Evolutionary conservation across 2,113 vertebrate genomes (phyloP).

Genomic region (Microtus pennsylvanicus): DNA sequence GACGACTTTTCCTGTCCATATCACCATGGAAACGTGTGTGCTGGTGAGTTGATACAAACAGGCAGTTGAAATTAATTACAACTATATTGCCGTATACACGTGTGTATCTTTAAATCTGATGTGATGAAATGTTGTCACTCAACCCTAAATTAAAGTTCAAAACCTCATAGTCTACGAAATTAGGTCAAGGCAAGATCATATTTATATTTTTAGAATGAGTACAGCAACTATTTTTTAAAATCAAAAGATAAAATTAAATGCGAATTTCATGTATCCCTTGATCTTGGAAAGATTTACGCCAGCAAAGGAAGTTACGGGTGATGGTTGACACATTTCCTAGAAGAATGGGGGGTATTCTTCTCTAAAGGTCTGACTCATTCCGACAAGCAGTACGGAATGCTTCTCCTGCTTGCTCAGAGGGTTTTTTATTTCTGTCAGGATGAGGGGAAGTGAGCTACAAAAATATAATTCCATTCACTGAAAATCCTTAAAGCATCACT

Average conservation of each 20-base stretch:
- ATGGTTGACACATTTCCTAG: constrained; percentile 33
- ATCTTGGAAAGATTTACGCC: constrained; percentile 36
- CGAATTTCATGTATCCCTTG: background rate
- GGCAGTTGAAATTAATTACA: constrained; percentile 2
- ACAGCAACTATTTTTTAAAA: constrained; percentile 6
- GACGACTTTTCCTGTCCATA: constrained; percentile 98
- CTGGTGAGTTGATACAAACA: constrained; percentile 88
- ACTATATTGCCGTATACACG: background rate
- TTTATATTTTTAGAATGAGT: constrained; percentile 11
- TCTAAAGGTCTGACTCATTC: constrained; percentile 52
- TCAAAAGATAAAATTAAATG: constrained; percentile 42
- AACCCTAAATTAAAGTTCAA: constrained; percentile 31
- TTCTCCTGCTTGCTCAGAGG: constrained; percentile 13
- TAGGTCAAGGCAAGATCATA: background rate
- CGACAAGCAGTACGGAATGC: background rate
- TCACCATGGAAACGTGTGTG: constrained; percentile 91
- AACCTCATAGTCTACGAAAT: constrained; percentile 16
- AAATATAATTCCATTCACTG: constrained; percentile 59
- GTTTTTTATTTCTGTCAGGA: constrained; percentile 56
- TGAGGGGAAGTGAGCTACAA: constrained; percentile 49
- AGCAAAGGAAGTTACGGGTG: constrained; percentile 42
- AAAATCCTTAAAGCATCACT: constrained; percentile 60
- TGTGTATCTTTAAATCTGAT: constrained; percentile 23
- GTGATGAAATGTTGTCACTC: background rate
- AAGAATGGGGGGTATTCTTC: constrained; percentile 60